Conservation (phyloP, 2,888 invertebrate genomes). For the Patella depressa region DNA sequence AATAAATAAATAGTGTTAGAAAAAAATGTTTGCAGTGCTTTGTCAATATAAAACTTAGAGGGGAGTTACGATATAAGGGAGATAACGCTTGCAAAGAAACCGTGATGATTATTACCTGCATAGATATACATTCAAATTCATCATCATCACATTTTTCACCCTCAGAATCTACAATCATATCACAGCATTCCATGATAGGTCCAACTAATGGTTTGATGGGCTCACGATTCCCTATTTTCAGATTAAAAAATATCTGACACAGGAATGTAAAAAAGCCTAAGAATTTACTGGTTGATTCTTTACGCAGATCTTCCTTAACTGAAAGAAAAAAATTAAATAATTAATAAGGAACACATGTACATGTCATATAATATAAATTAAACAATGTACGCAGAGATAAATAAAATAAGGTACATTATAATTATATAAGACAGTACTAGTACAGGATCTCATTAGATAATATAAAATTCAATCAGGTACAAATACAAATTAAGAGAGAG, state of each 20-base stretch:
- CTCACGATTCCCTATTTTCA: constrained; percentile 56
- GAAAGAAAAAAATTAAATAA: constrained; percentile 30
- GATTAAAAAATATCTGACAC: constrained; percentile 56
- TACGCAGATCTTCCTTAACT: constrained; percentile 52
- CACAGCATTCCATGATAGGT: constrained; percentile 55
- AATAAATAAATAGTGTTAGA: no score
- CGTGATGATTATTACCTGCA: constrained; percentile 40
- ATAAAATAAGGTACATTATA: no score
- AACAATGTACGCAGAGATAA: no score
- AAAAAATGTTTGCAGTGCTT: no score
- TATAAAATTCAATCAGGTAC: no score
- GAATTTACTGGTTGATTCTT: constrained; percentile 44
- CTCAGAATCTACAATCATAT: constrained; percentile 45
- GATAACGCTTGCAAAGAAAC: no score
- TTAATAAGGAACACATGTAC: not conserved
- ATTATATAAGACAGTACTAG: no score
- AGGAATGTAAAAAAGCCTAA: constrained; percentile 57
- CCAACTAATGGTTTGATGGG: constrained; percentile 53
- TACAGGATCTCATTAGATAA: no score
- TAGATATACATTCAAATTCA: constrained; percentile 54
- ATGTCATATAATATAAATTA: not conserved
- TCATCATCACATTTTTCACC: constrained; percentile 41
- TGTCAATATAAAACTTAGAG: no score
- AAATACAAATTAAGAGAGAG: no score
- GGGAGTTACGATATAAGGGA: no score